Conservation (phyloP, 1,140 invertebrate species). For the Papilio machaon region DNA sequence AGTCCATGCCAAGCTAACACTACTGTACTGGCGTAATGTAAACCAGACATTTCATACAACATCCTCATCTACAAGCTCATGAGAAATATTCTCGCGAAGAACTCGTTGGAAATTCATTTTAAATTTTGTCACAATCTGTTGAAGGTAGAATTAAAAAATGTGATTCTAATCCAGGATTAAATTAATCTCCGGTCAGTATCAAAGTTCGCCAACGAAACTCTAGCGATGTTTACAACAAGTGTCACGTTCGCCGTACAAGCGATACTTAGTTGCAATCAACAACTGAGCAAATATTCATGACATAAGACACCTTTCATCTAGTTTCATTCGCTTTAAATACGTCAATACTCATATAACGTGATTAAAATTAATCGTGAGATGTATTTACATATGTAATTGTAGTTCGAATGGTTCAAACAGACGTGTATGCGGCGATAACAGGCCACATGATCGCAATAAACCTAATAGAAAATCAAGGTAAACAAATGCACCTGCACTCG, state of each 20-base stretch:
- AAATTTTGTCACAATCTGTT: background rate
- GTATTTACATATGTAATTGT: slow-evolving; percentile 18
- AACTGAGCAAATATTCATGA: slow-evolving; percentile 50
- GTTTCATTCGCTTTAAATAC: background rate
- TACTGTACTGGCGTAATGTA: too few species aligned
- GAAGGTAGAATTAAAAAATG: slow-evolving; percentile 35
- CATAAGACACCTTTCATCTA: slow-evolving; percentile 37
- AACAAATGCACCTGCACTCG: slow-evolving; percentile 75
- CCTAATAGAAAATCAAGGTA: slow-evolving; percentile 53
- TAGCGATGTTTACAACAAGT: slow-evolving; percentile 75
- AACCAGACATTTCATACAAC: background rate
- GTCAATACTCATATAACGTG: slow-evolving; percentile 1
- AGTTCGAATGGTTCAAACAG: slow-evolving; percentile 2
- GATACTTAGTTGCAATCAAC: slow-evolving; percentile 52
- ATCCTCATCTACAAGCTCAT: slow-evolving; percentile 20
- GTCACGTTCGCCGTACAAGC: slow-evolving; percentile 67
- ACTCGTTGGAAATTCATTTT: background rate
- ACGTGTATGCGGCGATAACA: slow-evolving; percentile 18
- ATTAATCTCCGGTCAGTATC: slow-evolving; percentile 21
- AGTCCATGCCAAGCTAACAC: too few species aligned
- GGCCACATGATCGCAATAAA: slow-evolving; percentile 29
- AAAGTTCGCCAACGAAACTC: slow-evolving; percentile 59
- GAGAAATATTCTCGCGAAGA: slow-evolving; percentile 14
- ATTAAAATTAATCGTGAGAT: slow-evolving; percentile 14
- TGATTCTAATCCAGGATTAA: slow-evolving; percentile 39